Evolutionary conservation across 2,888 invertebrate genomes (phyloP), one percentile per base, ranked within the genome.

Genomic region (Harpalus rubripes): DNA sequence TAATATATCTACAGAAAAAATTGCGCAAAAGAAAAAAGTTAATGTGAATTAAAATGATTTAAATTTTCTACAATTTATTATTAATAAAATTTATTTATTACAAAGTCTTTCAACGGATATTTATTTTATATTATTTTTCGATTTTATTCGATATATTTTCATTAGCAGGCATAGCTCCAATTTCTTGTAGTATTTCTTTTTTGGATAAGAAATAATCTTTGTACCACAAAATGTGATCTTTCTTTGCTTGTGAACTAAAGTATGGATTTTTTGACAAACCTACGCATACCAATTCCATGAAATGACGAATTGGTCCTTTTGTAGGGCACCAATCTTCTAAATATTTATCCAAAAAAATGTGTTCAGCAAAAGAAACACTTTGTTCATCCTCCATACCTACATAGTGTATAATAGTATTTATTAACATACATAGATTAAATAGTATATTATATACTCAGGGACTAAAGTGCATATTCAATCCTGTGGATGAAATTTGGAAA

Each of bases 221-320:
- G 90, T 96, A 99, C 99, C 99, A 99, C 86, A 95, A 91, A 65
- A 99, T 96, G 89, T 98, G 98, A 10, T 96, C 96, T 86, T 93
- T 93, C 90, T 99, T 99, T 88, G 98, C 96, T 87, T 95, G 91
- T 0, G 96, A 97, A 0, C 96, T 96, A 88, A 99, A 93, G 91
- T 96, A 97, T 0, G 98, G 95, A 92, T 99, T 99, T 91, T 98
- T 98, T 0, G 98, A 98, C 0, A 99, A 93, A 5, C 99, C 99
- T 0, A 96, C 94, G 87, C 96, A 96, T 0, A 99, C 98, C 6
- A 99, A 92, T 89, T 99, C 98, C 99, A 99, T 99, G 90, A 98
- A 99, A 91, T 99, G 97, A 7, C 98, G 93, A 87, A 99, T 93
- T 0, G 99, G 99, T 0, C 99, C 99, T 87, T 93, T 94, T 68